phyloP scores from a whole-genome alignment of 2,113 vertebrate genomes.

The Phalacrocorax brasilianus region DNA sequence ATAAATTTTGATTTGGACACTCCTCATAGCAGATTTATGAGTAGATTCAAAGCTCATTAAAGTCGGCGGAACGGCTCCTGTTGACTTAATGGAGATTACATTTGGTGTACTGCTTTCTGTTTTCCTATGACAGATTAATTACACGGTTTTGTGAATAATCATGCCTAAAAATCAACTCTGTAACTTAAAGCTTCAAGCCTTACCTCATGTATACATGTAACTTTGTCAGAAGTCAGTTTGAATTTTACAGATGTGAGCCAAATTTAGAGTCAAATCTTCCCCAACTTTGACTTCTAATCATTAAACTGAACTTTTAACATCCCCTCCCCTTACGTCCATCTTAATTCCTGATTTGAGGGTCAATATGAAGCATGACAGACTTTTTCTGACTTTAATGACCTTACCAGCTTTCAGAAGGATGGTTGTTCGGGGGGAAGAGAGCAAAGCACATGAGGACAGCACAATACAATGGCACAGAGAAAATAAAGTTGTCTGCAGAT shows the following conservation, averaged over 20 bases:
- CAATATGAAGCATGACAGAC: not conserved
- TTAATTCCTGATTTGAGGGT: not conserved
- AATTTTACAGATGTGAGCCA: not conserved
- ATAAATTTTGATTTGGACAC: slow-evolving; percentile 55
- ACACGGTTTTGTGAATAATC: slow-evolving; percentile 36
- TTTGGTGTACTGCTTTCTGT: not conserved
- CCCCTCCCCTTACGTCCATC: not conserved
- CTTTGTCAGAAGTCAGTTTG: not conserved
- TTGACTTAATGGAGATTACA: slow-evolving; percentile 45
- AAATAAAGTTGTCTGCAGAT: not conserved
- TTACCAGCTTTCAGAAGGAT: not conserved
- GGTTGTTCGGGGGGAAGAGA: not conserved
- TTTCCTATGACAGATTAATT: slow-evolving; percentile 40
- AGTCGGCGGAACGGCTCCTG: not conserved
- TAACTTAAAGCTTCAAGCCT: not conserved
- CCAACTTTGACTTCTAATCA: not conserved
- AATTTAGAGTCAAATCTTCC: not conserved
- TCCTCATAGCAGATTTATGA: slow-evolving; percentile 44
- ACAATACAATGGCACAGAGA: not conserved
- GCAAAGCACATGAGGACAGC: not conserved
- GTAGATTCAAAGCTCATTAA: slow-evolving; percentile 51
- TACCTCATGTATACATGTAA: not conserved
- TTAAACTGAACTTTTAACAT: not conserved
- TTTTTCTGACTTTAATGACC: not conserved
- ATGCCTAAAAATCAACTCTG: not conserved